Evolutionary conservation across 2,888 invertebrate species (phyloP), one percentile per base, ranked within the genome.

Genomic region (Miltochrista miniata): DNA sequence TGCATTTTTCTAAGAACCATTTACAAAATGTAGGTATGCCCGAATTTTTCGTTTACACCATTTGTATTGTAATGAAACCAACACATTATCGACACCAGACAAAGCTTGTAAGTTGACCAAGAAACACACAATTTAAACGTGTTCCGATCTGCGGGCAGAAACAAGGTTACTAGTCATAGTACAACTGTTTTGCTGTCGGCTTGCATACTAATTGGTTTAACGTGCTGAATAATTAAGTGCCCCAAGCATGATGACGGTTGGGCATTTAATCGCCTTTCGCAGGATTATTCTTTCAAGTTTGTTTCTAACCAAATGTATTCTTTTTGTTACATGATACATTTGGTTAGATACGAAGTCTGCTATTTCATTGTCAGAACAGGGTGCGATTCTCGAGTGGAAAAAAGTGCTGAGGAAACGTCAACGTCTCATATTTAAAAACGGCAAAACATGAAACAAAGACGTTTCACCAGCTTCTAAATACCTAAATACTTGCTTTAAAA

Each of bases 201-300:
- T 57, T 59, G 85, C 80, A 85, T 86, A 83, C 77, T 83, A 85
- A 86, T 85, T 75, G 74, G 74, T 77, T 81, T 79, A 82, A 51
- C 61, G 71, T 68, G 63, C 58, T 60, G 59, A 66, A 69, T 61
- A 60, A 51, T 57, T 63, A 44, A 62, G 36, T 51, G 51, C 45
- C 43, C 10, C 13, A 39, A 24, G 37, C 51, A 29, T 7, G 15
- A 30, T 30, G 44, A 14, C 53, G 37, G 46, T 51, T 55, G 61
- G 61, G 59, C 63, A 45, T 51, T 58, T 68, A 64, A 68, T 64
- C 62, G 51, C 51, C 52, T 64, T 69, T 62, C 50, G n/a, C 33
- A 44, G 40, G 39, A 44, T 55, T 43, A 24, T 39, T 49, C 41
- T 33, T 35, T 1, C 50, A 38, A 43, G 18, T 34, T 33, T 37